Evolutionary conservation across 2,113 vertebrate genomes (phyloP).

Genomic region (Australoheros scitulus): DNA sequence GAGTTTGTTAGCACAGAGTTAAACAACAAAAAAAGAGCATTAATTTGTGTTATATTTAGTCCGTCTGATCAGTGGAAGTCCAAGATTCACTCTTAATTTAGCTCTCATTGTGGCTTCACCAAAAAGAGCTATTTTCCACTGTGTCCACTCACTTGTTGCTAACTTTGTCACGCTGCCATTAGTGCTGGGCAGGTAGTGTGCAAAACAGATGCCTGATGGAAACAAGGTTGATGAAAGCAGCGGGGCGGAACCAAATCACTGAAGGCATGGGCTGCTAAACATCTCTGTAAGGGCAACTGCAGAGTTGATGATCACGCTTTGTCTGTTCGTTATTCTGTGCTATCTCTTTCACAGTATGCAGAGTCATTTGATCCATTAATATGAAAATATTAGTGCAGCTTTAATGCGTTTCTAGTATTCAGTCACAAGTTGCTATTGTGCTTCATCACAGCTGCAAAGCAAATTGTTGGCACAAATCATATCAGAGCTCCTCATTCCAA

Average conservation of each 20-base stretch:
- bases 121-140: not conserved
- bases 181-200: not conserved
- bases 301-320: not conserved
- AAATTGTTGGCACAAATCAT: constrained; percentile 10
- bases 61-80: not conserved
- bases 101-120: too few species aligned
- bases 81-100: not conserved
- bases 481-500: not conserved
- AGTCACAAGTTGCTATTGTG: constrained; percentile 6
- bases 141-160: not conserved
- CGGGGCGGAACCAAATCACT: not conserved
- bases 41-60: not conserved
- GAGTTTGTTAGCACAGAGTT: not conserved
- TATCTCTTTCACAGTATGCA: not conserved
- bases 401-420: constrained; percentile 15
- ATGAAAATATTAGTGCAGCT: constrained; percentile 7
- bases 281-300: not conserved
- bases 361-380: not conserved
- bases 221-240: not conserved
- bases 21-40: not conserved
- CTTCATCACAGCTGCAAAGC: not conserved
- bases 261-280: not conserved
- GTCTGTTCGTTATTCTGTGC: not conserved
- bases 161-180: constrained; percentile 1
- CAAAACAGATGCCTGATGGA: not conserved